phyloP scores from a whole-genome alignment of 1,140 invertebrate species.

The Harpegnathos saltator region DNA sequence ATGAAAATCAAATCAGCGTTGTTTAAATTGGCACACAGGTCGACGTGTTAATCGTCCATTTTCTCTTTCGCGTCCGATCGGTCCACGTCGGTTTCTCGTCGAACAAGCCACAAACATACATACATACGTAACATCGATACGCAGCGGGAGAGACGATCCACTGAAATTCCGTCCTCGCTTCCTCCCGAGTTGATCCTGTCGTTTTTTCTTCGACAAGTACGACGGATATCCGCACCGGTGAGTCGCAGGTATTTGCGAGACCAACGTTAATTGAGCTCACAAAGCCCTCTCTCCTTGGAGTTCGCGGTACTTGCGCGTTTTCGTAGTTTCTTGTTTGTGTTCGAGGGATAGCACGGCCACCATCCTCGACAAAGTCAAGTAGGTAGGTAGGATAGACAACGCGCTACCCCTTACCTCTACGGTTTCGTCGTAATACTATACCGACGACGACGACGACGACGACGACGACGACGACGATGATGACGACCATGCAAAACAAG shows the following conservation, averaged over 20 bases:
- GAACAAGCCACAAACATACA: too few species aligned
- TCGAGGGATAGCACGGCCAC: not conserved
- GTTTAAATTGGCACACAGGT: too few species aligned
- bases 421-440: constrained; percentile 18
- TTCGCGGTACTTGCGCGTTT: constrained; percentile 23
- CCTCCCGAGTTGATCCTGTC: too few species aligned
- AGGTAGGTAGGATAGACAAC: constrained; percentile 1
- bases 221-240: not conserved
- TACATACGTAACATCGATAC: too few species aligned
- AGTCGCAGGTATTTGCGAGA: constrained; percentile 28
- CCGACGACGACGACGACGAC: too few species aligned
- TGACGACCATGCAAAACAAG: not conserved
- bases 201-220: not conserved
- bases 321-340: constrained; percentile 49
- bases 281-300: constrained; percentile 30
- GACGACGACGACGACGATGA: too few species aligned
- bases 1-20: too few species aligned
- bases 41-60: too few species aligned
- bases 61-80: too few species aligned
- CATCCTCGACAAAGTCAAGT: constrained; percentile 20
- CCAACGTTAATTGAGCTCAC: constrained; percentile 37
- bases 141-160: too few species aligned
- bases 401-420: not conserved
- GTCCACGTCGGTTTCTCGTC: too few species aligned
- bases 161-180: not conserved